phyloP scores from a whole-genome alignment of 2,888 invertebrate genomes.

The Bruchidius siliquastri region DNA sequence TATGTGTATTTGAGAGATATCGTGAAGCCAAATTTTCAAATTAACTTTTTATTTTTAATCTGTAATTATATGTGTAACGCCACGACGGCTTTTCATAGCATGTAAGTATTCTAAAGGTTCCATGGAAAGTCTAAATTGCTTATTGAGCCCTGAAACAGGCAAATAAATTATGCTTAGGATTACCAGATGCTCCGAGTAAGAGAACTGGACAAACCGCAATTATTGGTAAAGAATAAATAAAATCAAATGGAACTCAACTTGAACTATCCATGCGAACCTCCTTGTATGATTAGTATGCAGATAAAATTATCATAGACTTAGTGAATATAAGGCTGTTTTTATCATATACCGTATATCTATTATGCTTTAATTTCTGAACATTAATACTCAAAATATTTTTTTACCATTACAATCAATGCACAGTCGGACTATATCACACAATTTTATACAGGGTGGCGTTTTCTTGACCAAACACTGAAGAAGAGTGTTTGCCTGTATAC shows the following conservation, averaged over 20 bases:
- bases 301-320: background rate
- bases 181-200: no score
- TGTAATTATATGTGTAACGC: background rate
- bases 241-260: background rate
- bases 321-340: background rate
- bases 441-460: background rate
- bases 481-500: background rate
- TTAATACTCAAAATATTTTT: background rate
- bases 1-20: background rate
- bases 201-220: no score
- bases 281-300: background rate
- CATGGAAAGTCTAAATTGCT: background rate
- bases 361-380: background rate
- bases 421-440: background rate
- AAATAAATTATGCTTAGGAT: no score
- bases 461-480: background rate
- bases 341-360: background rate
- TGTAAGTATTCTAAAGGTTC: background rate
- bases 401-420: background rate
- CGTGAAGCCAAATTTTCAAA: background rate
- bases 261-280: background rate
- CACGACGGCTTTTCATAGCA: background rate
- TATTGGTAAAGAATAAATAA: no score
- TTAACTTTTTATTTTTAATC: background rate
- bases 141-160: no score